Evolutionary conservation across 2,113 vertebrate species (phyloP).

Genomic region (Emydocephalus ijimae): DNA sequence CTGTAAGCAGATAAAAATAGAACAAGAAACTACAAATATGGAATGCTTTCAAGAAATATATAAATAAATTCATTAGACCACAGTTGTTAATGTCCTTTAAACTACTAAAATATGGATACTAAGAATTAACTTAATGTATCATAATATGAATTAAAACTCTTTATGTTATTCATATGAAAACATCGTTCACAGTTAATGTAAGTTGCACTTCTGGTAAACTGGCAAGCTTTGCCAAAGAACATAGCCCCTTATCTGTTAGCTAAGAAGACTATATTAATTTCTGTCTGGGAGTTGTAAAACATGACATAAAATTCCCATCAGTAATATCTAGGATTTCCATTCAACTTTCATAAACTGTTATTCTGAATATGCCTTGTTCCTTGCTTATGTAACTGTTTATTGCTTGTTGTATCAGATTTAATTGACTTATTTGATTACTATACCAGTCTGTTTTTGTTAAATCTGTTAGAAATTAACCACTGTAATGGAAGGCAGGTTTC

Average conservation of each 20-base stretch:
- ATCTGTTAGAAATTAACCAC: neutral
- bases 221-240: neutral
- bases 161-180: neutral
- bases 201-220: neutral
- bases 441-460: neutral
- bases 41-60: slow-evolving; percentile 14
- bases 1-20: slow-evolving; percentile 32
- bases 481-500: neutral
- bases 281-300: neutral
- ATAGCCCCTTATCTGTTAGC: neutral
- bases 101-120: neutral
- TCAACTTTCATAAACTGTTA: neutral
- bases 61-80: neutral
- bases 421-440: neutral
- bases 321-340: neutral
- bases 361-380: neutral
- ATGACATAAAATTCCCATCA: neutral
- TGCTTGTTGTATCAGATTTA: neutral
- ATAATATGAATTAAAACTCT: slow-evolving; percentile 2
- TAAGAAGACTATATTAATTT: neutral
- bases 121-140: neutral
- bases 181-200: neutral
- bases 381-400: neutral
- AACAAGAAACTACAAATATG: slow-evolving; percentile 24
- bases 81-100: neutral